Evolutionary conservation across 2,888 invertebrate species (phyloP), one percentile per base, ranked within the genome.

Genomic region (Drosophila stalkeri): DNA sequence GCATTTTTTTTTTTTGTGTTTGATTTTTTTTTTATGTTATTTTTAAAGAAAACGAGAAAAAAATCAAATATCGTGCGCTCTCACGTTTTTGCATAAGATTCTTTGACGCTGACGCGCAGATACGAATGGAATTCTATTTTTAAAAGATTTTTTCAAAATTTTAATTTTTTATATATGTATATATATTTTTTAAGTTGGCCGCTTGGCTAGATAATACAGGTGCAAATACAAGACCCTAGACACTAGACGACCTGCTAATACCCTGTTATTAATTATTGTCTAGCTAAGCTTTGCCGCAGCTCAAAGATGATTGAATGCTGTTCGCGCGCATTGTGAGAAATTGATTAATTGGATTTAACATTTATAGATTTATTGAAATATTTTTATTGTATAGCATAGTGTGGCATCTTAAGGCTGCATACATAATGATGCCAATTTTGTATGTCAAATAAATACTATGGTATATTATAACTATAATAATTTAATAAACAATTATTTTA

Each of bases 31-130:
- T 47, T 69, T 37, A 59, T 49, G 18, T 44, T 41, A n/a, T 33
- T 16, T 11, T 70, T 68, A 43, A 59, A 55, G 31, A 47, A 69
- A 49, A 27, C 23, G 54, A 57, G 68, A 27, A 41, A 7, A 16
- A 23, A 63, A 14, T 43, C 46, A 82, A 67, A 77, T 64, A 75
- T 72, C 79, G 77, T 75, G 69, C 71, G 70, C 57, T 89, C 89
- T 85, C 89, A 89, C 89, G 86, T 83, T 89, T 84, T 75, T 66
- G 89, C 85, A 84, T 71, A 62, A 81, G 84, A 86, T 86, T 85
- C 70, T 85, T 86, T 66, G 47, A 55, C 57, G 81, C 73, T 85
- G 89, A 88, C 86, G 74, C 69, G 81, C 64, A 71, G 65, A 64
- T 65, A 54, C 73, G 63, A 75, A 83, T 85, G 85, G 85, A 85